Percentiles rank a stretch among this genome's conserved stretches.
Evolutionary conservation across 1,140 invertebrate species (phyloP).

Genomic region (Lanistes nyassanus): DNA sequence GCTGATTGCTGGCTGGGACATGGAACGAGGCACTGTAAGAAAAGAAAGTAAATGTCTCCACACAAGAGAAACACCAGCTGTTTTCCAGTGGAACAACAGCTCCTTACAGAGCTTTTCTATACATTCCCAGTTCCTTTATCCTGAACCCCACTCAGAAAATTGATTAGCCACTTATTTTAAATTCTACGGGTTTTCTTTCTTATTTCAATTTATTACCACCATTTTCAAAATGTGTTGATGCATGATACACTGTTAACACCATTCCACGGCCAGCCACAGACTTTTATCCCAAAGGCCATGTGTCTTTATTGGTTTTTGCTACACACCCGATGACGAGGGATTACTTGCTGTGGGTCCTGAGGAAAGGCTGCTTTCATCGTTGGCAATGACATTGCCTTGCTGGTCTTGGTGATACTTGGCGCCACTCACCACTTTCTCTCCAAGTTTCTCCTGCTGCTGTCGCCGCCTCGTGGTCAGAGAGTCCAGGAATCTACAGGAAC

Average conservation of each 20-base stretch:
- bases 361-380: conserved; percentile 4
- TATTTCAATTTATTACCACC: too few species aligned
- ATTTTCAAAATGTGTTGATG: too few species aligned
- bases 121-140: neutral
- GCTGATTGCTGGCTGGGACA: conserved; percentile 50
- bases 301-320: neutral
- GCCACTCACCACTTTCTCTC: conserved; percentile 48
- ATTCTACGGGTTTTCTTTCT: too few species aligned
- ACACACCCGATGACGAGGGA: conserved; percentile 1
- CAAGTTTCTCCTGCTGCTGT: conserved; percentile 58
- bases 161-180: too few species aligned
- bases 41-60: neutral
- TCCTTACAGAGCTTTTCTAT: too few species aligned
- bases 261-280: too few species aligned
- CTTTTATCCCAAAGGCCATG: neutral
- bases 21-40: conserved; percentile 53
- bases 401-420: conserved; percentile 40
- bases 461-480: conserved; percentile 52
- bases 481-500: conserved; percentile 55
- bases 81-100: too few species aligned
- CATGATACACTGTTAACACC: too few species aligned
- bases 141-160: too few species aligned
- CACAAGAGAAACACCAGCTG: too few species aligned
- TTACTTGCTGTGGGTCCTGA: neutral
- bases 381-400: conserved; percentile 23